phyloP scores from a whole-genome alignment of 2,113 vertebrate species.

The Cariama cristata region DNA sequence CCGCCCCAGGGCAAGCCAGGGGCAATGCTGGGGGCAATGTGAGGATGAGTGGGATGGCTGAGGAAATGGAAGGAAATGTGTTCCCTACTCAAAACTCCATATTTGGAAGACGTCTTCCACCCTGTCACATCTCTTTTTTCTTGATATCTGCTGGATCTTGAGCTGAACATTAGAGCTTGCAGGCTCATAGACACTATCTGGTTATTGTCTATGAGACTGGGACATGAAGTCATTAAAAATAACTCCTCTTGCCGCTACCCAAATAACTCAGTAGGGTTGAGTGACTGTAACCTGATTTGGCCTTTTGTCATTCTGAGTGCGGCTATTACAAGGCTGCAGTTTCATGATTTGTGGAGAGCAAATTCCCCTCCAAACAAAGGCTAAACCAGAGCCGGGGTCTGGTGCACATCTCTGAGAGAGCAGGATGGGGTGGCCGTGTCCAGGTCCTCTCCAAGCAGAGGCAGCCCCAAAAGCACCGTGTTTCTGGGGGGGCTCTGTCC shows the following conservation, averaged over 20 bases:
- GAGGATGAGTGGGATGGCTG: not conserved
- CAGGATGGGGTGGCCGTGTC: not conserved
- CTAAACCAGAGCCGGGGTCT: not conserved
- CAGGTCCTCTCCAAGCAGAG: rapidly evolving
- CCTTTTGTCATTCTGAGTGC: conserved; percentile 7
- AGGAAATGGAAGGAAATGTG: not conserved
- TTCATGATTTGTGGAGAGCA: not conserved
- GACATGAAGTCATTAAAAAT: not conserved
- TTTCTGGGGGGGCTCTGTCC: not conserved
- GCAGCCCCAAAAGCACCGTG: rapidly evolving
- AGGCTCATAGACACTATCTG: not conserved
- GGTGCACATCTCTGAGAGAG: not conserved
- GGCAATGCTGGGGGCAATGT: not conserved
- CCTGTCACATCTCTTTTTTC: not conserved
- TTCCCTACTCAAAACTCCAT: not conserved
- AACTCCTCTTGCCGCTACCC: not conserved
- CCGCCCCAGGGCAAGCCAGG: not conserved
- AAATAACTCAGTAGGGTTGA: conserved; percentile 6
- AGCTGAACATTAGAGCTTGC: not conserved
- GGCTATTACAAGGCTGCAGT: not conserved
- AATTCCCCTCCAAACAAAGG: conserved; percentile 15
- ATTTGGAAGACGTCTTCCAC: not conserved
- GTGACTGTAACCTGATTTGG: not conserved
- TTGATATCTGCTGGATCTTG: not conserved
- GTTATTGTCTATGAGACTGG: not conserved